Conservation (phyloP, 2,797 vertebrate species). For the Avahi laniger region DNA sequence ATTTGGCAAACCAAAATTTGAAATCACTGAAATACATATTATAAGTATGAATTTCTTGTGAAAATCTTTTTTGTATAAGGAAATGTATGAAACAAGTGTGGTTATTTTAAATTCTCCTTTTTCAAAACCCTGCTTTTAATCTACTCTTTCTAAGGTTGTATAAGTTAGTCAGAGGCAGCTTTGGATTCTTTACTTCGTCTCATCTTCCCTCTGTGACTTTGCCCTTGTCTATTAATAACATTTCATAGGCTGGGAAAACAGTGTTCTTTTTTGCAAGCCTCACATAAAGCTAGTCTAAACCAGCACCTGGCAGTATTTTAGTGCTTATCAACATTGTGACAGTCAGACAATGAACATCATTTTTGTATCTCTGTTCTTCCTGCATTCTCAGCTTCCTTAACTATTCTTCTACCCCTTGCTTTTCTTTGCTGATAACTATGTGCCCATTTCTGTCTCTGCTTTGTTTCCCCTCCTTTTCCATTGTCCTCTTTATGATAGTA, state of each 20-base stretch:
- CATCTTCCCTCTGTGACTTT: not conserved
- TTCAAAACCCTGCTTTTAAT: not conserved
- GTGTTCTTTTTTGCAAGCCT: not conserved
- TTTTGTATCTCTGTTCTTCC: not conserved
- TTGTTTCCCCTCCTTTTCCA: not conserved
- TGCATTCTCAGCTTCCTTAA: not conserved
- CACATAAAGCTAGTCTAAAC: not conserved
- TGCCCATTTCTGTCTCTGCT: not conserved
- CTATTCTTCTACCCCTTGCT: not conserved
- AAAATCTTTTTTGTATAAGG: slow-evolving; percentile 40
- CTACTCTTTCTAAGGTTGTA: slow-evolving; percentile 35
- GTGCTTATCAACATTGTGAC: not conserved
- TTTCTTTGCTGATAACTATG: not conserved
- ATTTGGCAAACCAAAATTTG: slow-evolving; percentile 41
- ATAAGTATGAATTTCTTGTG: not conserved
- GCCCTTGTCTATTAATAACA: slow-evolving; percentile 11
- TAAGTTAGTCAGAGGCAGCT: slow-evolving; percentile 28
- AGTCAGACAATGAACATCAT: not conserved
- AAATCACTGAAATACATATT: slow-evolving; percentile 10
- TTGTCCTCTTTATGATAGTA: not conserved
- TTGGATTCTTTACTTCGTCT: slow-evolving; percentile 44
- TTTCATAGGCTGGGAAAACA: not conserved
- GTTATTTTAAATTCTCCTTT: slow-evolving; percentile 5
- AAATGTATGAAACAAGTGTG: not conserved
- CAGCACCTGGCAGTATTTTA: not conserved